phyloP scores from a whole-genome alignment of 35 echinoderm and acorn worm species.

The Nesometra sesokonis region DNA sequence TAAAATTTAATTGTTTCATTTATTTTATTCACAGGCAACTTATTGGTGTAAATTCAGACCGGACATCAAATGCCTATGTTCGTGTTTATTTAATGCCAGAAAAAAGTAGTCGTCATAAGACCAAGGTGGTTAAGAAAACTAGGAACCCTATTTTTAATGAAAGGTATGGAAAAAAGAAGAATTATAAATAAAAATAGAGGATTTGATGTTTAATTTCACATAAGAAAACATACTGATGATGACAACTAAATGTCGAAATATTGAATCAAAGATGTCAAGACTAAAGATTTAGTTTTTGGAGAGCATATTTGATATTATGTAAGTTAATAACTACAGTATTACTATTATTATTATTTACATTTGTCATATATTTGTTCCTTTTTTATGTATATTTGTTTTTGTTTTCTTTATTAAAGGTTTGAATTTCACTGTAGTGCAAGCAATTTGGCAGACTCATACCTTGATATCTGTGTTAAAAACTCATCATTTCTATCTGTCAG shows the following conservation, averaged over 20 bases:
- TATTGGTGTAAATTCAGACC: slow-evolving; percentile 28
- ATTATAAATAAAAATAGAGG: no score
- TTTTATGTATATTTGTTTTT: neutral
- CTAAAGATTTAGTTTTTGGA: no score
- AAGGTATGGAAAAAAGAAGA: no score
- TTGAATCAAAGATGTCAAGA: no score
- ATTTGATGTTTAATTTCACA: no score
- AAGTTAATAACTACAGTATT: no score
- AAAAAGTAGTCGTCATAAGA: slow-evolving; percentile 69
- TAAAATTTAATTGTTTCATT: no score
- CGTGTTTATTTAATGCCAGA: slow-evolving; percentile 85
- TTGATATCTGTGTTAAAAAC: slow-evolving; percentile 68
- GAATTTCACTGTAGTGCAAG: slow-evolving; percentile 24
- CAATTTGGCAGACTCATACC: slow-evolving; percentile 1
- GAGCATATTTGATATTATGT: no score
- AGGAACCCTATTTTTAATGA: slow-evolving; percentile 66
- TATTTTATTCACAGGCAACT: slow-evolving; percentile 5
- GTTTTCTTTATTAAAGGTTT: slow-evolving; percentile 15
- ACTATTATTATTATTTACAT: neutral
- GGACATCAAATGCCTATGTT: slow-evolving; percentile 71
- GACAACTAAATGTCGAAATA: no score
- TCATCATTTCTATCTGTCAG: slow-evolving; percentile 30
- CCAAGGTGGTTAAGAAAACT: slow-evolving; percentile 71
- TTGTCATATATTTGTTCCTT: neutral
- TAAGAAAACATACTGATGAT: no score